Evolutionary conservation across 2,888 invertebrate species (phyloP).

Genomic region (Epinotia nisella): DNA sequence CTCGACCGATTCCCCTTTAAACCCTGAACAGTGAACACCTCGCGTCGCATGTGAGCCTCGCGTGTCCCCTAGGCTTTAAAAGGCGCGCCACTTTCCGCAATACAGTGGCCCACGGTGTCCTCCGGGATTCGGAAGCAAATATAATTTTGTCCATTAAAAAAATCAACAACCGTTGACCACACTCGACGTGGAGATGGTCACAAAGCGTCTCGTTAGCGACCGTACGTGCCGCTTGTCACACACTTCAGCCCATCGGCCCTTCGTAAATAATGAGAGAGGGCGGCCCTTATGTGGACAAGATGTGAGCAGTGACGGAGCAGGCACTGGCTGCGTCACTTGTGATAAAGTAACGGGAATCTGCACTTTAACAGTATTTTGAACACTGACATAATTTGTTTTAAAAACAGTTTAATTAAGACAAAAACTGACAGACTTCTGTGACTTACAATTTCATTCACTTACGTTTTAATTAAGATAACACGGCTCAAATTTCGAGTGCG

Average conservation of each 20-base stretch:
- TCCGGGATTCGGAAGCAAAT: conserved; percentile 70
- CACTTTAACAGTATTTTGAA: not conserved
- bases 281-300: conserved; percentile 64
- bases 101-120: conserved; percentile 61
- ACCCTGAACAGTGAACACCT: conserved; percentile 62
- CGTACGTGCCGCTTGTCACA: conserved; percentile 83
- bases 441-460: not conserved
- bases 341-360: conserved; percentile 13
- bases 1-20: conserved; percentile 48
- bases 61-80: conserved; percentile 73
- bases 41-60: conserved; percentile 63
- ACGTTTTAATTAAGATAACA: not conserved
- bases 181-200: conserved; percentile 78
- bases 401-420: not conserved
- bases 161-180: conserved; percentile 81
- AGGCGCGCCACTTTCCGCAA: conserved; percentile 69
- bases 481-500: not conserved
- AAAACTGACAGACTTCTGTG: not conserved
- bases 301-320: conserved; percentile 57
- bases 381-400: not conserved
- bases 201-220: conserved; percentile 84
- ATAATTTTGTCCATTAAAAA: conserved; percentile 83
- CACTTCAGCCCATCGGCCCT: conserved; percentile 82
- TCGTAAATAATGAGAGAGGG: conserved; percentile 84
- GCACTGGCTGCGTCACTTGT: conserved; percentile 47